Evolutionary conservation across 2,888 invertebrate species (phyloP), one percentile per base, ranked within the genome.

Genomic region (Argyra leucocephala): DNA sequence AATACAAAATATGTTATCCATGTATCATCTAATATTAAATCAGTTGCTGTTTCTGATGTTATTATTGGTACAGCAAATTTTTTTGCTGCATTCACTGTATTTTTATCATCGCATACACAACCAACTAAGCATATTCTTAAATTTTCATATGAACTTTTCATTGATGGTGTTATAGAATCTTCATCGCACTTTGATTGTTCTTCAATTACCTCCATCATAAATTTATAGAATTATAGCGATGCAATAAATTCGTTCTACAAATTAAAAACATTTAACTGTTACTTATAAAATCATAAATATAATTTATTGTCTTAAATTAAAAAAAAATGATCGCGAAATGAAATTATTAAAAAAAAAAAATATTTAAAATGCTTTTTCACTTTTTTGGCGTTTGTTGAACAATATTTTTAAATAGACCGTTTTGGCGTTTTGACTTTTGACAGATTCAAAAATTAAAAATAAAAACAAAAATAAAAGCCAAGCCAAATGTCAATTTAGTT

Each of bases 1-100:
- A 90, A 74, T 69, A 91, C 83, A 78, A 88, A 91, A 73, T 87
- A 83, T 63, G 87, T 88, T 72, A 85, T 84, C 77, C 84, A 83
- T 61, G 81, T 78, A 67, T 66, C 69, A 74, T 86, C 85, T 67
- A 83, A 81, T 67, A 84, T 73, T 75, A 83, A 82, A 75, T 87
- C 87, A 72, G 80, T 74, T 66, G 86, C 88, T 72, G 83, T 83
- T 74, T 83, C 82, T 69, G 87, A 87, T 70, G 81, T 82, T 62
- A 86, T 80, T 70, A 88, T 82, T 69, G 87, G 85, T 66, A 87
- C 81, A 65, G 82, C 82, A 78, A 87, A 87, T 69, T 80, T 82
- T 74, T 84, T 82, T 66, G 87, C 86, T 67, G 85, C 84, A 71
- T 81, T 80, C 67, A 82, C 76, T 62, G 84, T 79, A 65, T 76